Evolutionary conservation across 2,113 vertebrate species (phyloP).

Genomic region (Hepsetus odoe): DNA sequence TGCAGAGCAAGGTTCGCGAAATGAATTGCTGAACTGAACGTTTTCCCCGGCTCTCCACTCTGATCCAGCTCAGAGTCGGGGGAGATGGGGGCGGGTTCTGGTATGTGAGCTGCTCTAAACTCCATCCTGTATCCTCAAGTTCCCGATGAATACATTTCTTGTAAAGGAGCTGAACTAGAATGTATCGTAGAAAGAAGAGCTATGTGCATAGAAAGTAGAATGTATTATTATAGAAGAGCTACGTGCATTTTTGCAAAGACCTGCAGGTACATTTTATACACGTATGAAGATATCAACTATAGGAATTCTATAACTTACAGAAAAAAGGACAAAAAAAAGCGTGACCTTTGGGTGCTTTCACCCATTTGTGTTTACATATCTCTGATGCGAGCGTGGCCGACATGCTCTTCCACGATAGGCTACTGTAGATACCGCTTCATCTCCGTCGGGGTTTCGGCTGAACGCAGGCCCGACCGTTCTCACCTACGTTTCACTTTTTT

Average conservation of each 20-base stretch:
- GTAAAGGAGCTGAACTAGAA: constrained; percentile 66
- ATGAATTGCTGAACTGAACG: constrained; percentile 45
- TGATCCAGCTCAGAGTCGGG: constrained; percentile 38
- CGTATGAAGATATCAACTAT: constrained; percentile 55
- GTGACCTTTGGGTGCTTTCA: constrained; percentile 62
- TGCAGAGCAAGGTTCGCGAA: constrained; percentile 16
- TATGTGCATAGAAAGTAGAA: constrained; percentile 60
- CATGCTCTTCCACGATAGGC: constrained; percentile 34
- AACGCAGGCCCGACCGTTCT: not conserved
- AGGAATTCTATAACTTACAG: constrained; percentile 61
- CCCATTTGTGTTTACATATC: constrained; percentile 56
- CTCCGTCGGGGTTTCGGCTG: constrained; percentile 17
- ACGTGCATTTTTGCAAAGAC: constrained; percentile 66
- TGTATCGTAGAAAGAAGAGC: constrained; percentile 75
- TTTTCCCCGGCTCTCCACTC: constrained; percentile 44
- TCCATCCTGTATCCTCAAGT: constrained; percentile 49
- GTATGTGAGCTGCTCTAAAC: constrained; percentile 56
- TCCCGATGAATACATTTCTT: constrained; percentile 50
- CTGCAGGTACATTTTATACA: constrained; percentile 70
- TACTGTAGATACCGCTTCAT: constrained; percentile 69
- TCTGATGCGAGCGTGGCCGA: constrained; percentile 52
- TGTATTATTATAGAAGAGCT: constrained; percentile 74
- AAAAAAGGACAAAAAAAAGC: constrained; percentile 18
- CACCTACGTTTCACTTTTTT: constrained; percentile 43
- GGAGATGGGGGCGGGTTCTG: constrained; percentile 33